Evolutionary conservation across 2,113 vertebrate species (phyloP).

Genomic region (Hyperoodon ampullatus): DNA sequence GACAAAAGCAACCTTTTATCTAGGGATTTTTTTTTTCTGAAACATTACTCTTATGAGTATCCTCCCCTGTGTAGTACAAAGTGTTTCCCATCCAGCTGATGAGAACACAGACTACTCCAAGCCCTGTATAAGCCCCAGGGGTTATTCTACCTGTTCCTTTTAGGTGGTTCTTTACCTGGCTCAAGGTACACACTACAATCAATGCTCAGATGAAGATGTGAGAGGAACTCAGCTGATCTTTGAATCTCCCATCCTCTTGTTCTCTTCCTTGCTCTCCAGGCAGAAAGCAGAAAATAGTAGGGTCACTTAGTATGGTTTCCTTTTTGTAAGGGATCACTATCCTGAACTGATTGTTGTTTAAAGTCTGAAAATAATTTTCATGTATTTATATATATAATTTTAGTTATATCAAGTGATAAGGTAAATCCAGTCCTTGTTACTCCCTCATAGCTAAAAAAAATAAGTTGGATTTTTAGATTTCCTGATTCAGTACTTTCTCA

Average conservation of each 20-base stretch:
- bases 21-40: neutral
- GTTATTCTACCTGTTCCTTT: neutral
- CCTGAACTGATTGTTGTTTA: neutral
- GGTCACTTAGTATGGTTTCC: neutral
- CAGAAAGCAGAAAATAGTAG: neutral
- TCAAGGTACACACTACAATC: neutral
- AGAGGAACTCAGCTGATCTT: neutral
- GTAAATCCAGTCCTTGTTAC: neutral
- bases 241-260: neutral
- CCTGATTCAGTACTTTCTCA: neutral
- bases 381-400: neutral
- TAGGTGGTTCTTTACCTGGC: neutral
- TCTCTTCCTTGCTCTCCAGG: neutral
- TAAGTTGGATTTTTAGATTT: neutral
- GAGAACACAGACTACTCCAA: neutral
- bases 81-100: neutral
- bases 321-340: neutral
- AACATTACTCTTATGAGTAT: neutral
- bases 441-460: neutral
- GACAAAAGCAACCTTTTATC: neutral
- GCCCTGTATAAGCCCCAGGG: neutral
- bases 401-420: neutral
- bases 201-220: neutral
- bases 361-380: slow-evolving; percentile 3
- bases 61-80: neutral